Evolutionary conservation across 1,140 invertebrate genomes (phyloP).

Genomic region (Bombus fervidus): DNA sequence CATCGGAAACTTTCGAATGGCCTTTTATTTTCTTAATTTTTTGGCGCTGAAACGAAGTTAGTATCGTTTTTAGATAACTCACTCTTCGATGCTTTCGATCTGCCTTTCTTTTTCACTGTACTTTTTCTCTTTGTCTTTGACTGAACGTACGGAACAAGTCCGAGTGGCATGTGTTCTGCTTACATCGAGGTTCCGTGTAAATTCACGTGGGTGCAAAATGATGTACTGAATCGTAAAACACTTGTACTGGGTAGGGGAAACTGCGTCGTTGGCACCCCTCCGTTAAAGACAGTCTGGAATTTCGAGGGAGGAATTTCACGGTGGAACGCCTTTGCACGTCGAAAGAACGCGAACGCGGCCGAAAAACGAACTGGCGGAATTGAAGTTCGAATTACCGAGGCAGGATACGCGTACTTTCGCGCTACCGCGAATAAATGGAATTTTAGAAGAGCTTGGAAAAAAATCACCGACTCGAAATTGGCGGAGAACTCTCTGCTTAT

Average conservation of each 20-base stretch:
- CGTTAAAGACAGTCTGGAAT: slow-evolving; percentile 20
- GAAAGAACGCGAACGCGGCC: slow-evolving; percentile 37
- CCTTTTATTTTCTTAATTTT: no score
- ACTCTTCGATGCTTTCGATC: no score
- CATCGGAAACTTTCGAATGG: no score
- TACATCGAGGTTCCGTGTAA: background rate
- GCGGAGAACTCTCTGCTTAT: background rate
- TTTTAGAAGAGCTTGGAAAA: slow-evolving; percentile 4
- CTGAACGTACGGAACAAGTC: background rate
- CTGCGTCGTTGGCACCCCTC: background rate
- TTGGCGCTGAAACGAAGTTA: no score
- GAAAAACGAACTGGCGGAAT: slow-evolving; percentile 1
- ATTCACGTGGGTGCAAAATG: background rate
- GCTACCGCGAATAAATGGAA: slow-evolving; percentile 22
- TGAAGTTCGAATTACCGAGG: slow-evolving; percentile 55
- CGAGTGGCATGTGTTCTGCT: background rate
- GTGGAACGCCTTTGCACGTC: slow-evolving; percentile 33
- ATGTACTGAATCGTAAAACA: background rate
- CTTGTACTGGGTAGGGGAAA: background rate
- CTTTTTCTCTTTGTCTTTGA: no score
- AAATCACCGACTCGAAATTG: slow-evolving; percentile 1
- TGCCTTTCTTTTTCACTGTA: no score
- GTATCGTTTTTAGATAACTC: no score
- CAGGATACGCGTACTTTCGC: slow-evolving; percentile 17
- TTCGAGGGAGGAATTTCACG: slow-evolving; percentile 40